phyloP scores from a whole-genome alignment of 2,888 invertebrate species.

The Cantharis flavilabris region DNA sequence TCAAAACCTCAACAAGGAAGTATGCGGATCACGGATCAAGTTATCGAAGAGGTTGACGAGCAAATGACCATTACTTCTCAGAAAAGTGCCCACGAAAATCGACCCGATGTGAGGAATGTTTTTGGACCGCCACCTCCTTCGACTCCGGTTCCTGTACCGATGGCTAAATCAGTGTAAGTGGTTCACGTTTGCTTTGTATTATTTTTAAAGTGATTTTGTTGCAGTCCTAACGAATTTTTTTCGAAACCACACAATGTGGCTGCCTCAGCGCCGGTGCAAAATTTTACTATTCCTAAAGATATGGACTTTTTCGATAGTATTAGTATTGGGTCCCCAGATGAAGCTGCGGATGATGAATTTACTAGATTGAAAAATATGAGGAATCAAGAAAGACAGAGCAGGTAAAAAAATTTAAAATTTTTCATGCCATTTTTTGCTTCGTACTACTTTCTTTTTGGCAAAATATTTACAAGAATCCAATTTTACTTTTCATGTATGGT shows the following conservation, averaged over 20 bases:
- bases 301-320: constrained; percentile 45
- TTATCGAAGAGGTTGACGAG: constrained; percentile 79
- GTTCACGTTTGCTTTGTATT: neutral
- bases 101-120: constrained; percentile 68
- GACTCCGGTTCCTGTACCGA: constrained; percentile 58
- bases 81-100: constrained; percentile 59
- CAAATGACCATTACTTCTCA: constrained; percentile 80
- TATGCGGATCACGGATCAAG: constrained; percentile 71
- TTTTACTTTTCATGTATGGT: neutral
- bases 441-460: neutral
- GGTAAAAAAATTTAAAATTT: constrained; percentile 8
- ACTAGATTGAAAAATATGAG: constrained; percentile 69
- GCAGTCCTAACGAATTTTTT: constrained; percentile 11
- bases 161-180: constrained; percentile 9
- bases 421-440: neutral
- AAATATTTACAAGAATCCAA: neutral
- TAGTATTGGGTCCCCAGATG: constrained; percentile 53
- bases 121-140: constrained; percentile 58
- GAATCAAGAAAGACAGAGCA: constrained; percentile 60
- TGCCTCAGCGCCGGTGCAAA: constrained; percentile 17
- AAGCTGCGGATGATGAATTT: constrained; percentile 66
- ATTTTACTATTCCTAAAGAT: constrained; percentile 24
- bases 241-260: constrained; percentile 8
- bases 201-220: neutral
- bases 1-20: constrained; percentile 59